Percentiles rank a stretch among this genome's conserved stretches.
Evolutionary conservation across 2,888 invertebrate species (phyloP).

Genomic region (Liopterus haemorrhoidalis): DNA sequence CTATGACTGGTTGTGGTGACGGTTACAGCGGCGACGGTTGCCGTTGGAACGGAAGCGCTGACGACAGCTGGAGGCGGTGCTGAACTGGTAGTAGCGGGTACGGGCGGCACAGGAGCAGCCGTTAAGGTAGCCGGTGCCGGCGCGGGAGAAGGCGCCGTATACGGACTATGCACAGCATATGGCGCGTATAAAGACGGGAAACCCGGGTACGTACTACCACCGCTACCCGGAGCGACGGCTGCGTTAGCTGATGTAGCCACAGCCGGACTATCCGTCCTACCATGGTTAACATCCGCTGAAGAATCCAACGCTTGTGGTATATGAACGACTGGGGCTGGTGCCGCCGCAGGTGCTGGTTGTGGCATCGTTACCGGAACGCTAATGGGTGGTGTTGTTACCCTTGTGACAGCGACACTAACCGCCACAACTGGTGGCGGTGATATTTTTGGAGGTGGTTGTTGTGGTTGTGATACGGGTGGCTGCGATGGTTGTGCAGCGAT

Average conservation of each 20-base stretch:
- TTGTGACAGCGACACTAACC: constrained; percentile 33
- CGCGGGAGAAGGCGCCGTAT: constrained; percentile 41
- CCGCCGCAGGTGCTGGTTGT: constrained; percentile 52
- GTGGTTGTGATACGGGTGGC: constrained; percentile 21
- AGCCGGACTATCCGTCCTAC: constrained; percentile 51
- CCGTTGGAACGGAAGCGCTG: constrained; percentile 41
- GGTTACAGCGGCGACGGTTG: constrained; percentile 40
- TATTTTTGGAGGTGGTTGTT: constrained; percentile 20
- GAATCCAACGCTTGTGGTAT: constrained; percentile 41
- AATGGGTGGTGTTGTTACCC: constrained; percentile 33
- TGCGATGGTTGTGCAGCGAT: constrained; percentile 18
- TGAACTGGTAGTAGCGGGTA: constrained; percentile 51
- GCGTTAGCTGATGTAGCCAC: constrained; percentile 48
- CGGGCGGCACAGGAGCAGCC: constrained; percentile 39
- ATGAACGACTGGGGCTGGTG: constrained; percentile 48
- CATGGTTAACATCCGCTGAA: constrained; percentile 41
- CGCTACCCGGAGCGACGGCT: constrained; percentile 49
- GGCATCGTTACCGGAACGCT: constrained; percentile 48
- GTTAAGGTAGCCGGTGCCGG: constrained; percentile 30
- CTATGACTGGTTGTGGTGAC: constrained; percentile 45
- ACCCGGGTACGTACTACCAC: constrained; percentile 46
- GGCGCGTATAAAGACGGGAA: constrained; percentile 72
- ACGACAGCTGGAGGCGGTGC: constrained; percentile 50
- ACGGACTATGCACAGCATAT: constrained; percentile 70
- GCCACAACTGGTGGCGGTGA: constrained; percentile 16